Conservation (phyloP, 2,113 vertebrate species). For the Xenopus tropicalis region UCB_Xtro_10.0 CM004445.2:30111001-30111500, state of each 20-base stretch:
- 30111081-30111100: no score
- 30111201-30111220: conserved; percentile 41
- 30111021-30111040: no score
- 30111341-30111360: conserved; percentile 45
- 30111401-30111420: conserved; percentile 44
- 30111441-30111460: conserved; percentile 38
- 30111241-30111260: conserved; percentile 43
- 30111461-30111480: conserved; percentile 4
- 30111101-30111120: no score
- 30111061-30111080: no score
- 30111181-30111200: conserved; percentile 31
- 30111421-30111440: conserved; percentile 29
- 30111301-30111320: conserved; percentile 45
- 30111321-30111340: conserved; percentile 46
- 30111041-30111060: no score
- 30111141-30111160: neutral
- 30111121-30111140: no score
- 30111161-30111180: conserved; percentile 15
- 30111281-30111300: conserved; percentile 45
- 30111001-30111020: no score
- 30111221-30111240: conserved; percentile 32
- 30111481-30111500: neutral
- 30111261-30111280: conserved; percentile 46
- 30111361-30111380: conserved; percentile 46
- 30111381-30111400: conserved; percentile 42